These are phyloP conservation scores for Scaptomyza flava DNA, from an alignment of 2,888 invertebrate species.

Conservation along the genomic window DNA sequence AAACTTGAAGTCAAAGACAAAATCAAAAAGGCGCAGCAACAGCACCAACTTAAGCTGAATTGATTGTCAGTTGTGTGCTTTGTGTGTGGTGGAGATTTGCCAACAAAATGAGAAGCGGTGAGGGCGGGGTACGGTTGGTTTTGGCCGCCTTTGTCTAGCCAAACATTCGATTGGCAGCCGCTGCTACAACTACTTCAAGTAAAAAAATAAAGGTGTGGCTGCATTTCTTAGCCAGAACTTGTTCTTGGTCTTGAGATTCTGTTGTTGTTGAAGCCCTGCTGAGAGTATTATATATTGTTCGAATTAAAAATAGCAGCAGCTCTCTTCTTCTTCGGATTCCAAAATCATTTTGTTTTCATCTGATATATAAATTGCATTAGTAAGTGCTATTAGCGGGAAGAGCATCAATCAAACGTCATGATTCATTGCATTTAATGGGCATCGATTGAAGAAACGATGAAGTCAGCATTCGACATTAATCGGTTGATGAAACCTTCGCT, in stretches of 20 bases:
- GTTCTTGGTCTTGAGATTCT: conserved; percentile 37
- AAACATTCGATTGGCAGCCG: conserved; percentile 29
- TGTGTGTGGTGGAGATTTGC: conserved; percentile 29
- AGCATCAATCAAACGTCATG: conserved; percentile 49
- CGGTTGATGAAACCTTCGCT: conserved; percentile 20
- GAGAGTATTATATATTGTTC: not conserved
- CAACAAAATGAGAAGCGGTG: conserved; percentile 26
- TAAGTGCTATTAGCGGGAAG: conserved; percentile 41
- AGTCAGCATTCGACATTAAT: conserved; percentile 55
- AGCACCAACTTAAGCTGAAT: conserved; percentile 45
- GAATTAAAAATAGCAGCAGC: not conserved
- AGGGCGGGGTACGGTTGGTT: conserved; percentile 24
- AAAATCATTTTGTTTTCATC: conserved; percentile 14
- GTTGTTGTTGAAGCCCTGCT: conserved; percentile 3
- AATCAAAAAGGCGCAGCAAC: conserved; percentile 43
- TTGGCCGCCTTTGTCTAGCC: conserved; percentile 51
- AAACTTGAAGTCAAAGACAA: conserved; percentile 60
- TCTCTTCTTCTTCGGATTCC: conserved; percentile 4
- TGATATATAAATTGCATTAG: conserved; percentile 22
- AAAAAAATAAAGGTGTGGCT: conserved; percentile 57
- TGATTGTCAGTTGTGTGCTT: conserved; percentile 61
- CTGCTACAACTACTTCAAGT: not conserved
- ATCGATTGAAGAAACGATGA: conserved; percentile 47
- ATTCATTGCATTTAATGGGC: conserved; percentile 71
- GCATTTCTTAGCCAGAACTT: conserved; percentile 59